Base-by-base conservation (phyloP, 2,113 vertebrate species). In the Percopsis transmontana region DNA sequence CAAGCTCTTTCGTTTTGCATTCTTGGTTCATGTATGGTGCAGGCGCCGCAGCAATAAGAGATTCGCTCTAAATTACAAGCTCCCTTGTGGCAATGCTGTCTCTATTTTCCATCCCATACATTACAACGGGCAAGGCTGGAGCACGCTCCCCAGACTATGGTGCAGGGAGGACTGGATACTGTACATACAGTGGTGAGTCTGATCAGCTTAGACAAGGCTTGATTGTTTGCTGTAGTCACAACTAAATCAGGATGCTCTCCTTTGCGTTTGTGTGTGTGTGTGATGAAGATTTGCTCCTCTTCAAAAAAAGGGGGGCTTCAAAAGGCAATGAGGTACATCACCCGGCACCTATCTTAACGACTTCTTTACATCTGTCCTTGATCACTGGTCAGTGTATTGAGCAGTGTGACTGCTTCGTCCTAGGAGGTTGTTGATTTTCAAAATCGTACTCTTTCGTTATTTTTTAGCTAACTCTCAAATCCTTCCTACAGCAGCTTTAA, bases 41-140 rank as follows among this genome's bases (percentile, higher is more conserved):
- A 6, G 72, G 62, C 74, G 41, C 83, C 74, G 50, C 85, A 70
- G 83, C 83, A 87, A 85, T 86, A 75, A 90, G 72, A 86, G 86
- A 85, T 85, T 78, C 45, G 68, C 80, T 83, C 65, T 79, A 88
- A 90, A 90, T 88, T 87, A 90, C 85, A 88, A 86, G 83, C 86
- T 87, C 83, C 76, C 82, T 66, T 85, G 81, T 65, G 77, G 86
- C 75, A 10, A 66, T 74, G 58, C 82, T 48, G 74, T 73, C 79
- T 81, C 80, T 81, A 67, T 85, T 86, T 78, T 69, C 72, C 81
- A 76, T 74, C 81, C 84, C 83, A 77, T 89, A 80, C 87, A 75
- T 77, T 81, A 74, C 58, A 70, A 69, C 2, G 68, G 60, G 75
- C 61, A 81, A 38, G 58, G 47, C 78, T 54, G 20, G 61, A 51